Conservation (phyloP, 2,888 invertebrate species). For the Caenorhabditis plicata region DNA sequence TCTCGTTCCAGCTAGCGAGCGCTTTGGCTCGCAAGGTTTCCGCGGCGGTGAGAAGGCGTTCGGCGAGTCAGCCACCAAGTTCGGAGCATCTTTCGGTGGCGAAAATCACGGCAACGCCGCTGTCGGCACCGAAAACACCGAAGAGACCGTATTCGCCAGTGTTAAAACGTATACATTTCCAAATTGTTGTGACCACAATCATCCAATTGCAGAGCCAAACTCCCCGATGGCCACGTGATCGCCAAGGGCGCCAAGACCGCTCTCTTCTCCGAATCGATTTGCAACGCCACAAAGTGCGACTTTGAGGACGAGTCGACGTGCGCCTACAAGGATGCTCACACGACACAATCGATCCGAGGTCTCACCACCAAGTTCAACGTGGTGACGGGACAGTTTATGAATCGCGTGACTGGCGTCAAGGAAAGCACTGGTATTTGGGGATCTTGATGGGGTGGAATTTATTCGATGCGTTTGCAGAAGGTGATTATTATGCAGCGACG, state of each 20-base stretch:
- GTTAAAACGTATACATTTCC: constrained; percentile 30
- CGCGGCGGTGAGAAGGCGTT: constrained; percentile 38
- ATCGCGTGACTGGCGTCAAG: constrained; percentile 63
- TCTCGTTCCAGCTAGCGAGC: constrained; percentile 25
- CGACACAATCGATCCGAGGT: constrained; percentile 59
- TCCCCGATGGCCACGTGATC: constrained; percentile 25
- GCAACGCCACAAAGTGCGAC: constrained; percentile 56
- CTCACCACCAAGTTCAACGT: constrained; percentile 63
- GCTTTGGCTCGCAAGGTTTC: constrained; percentile 41
- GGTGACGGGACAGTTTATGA: constrained; percentile 64
- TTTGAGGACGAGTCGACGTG: constrained; percentile 61
- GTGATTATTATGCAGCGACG: constrained; percentile 63
- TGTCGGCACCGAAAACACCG: constrained; percentile 28
- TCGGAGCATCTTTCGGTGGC: constrained; percentile 20
- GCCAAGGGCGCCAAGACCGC: constrained; percentile 48
- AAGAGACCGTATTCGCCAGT: constrained; percentile 37
- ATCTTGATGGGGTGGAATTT: too few relatives aligned
- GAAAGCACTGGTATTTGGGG: constrained; percentile 46
- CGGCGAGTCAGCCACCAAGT: constrained; percentile 15
- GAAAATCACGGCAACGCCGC: constrained; percentile 21
- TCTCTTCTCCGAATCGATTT: constrained; percentile 43
- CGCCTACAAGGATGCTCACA: constrained; percentile 57
- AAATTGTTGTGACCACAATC: background rate
- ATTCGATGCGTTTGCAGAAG: constrained; percentile 44
- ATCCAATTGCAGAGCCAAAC: constrained; percentile 34